Evolutionary conservation across 2,797 vertebrate genomes (phyloP).

Genomic region (Valencia hispanica): DNA sequence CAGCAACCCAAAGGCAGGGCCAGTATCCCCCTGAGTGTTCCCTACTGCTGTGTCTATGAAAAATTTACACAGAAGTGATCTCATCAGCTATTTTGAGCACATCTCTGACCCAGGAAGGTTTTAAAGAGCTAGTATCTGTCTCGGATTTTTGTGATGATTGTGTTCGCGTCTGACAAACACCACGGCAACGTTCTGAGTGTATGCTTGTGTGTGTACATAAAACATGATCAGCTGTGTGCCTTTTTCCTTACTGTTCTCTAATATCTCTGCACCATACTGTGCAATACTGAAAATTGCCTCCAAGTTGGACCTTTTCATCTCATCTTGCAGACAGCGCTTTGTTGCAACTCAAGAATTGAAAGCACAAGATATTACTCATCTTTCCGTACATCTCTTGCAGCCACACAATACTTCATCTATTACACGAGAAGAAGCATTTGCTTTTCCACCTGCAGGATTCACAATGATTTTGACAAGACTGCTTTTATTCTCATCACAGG

Average conservation of each 20-base stretch:
- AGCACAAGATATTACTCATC: conserved; percentile 44
- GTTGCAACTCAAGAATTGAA: conserved; percentile 41
- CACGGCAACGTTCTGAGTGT: not conserved
- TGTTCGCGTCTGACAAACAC: conserved; percentile 32
- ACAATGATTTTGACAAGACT: conserved; percentile 26
- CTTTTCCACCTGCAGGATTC: conserved; percentile 16
- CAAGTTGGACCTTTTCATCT: conserved; percentile 39
- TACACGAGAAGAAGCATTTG: conserved; percentile 36
- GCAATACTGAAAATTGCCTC: conserved; percentile 41
- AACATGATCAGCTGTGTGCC: not conserved
- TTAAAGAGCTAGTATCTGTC: conserved; percentile 76
- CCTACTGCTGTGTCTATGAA: conserved; percentile 81
- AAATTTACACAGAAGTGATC: conserved; percentile 85
- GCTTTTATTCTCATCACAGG: conserved; percentile 35
- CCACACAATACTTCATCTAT: conserved; percentile 31
- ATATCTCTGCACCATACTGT: conserved; percentile 31
- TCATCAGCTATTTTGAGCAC: conserved; percentile 83
- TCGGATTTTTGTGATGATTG: conserved; percentile 41
- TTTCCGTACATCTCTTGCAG: conserved; percentile 22
- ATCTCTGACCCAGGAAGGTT: conserved; percentile 79
- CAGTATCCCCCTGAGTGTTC: conserved; percentile 76
- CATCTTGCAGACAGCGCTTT: conserved; percentile 19
- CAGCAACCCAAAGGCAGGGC: conserved; percentile 62
- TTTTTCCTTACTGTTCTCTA: conserved; percentile 27
- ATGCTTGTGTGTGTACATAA: conserved; percentile 14